Evolutionary conservation across 2,888 invertebrate genomes (phyloP), one percentile per base, ranked within the genome.

Genomic region (Trichacis sp.): DNA sequence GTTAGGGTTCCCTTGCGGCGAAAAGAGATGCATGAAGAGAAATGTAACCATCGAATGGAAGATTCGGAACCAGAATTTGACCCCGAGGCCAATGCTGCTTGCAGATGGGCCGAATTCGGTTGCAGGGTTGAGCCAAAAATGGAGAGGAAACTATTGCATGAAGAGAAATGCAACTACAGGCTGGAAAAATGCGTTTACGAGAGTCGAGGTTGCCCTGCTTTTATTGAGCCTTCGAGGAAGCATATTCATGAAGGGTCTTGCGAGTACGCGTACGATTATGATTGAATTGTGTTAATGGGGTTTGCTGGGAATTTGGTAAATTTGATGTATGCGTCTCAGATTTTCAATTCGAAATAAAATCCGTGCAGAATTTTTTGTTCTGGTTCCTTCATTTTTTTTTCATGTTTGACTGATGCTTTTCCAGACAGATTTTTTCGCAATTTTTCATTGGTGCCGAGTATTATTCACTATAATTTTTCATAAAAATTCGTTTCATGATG

Each of bases 101-200:
- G 82, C 53, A 67, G 56, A 33, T 82, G 79, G 77, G 67, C 70
- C 1, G 68, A 68, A 1, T 52, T 73, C 19, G 82, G 82, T 0
- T 82, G 82, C 15, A 70, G 64, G 5, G 74, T 80, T 0, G 63
- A 52, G 14, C 76, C 80, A 8, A 79, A 74, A 17, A 64, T 68
- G 0, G 59, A 43, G 20, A 70, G 72, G 1, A 71, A 68, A 30
- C 57, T 71, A 6, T 56, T 5, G 1, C 82, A 82, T 60, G 80
- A 78, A 24, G 71, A 69, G 42, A 79, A 77, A 38, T 83, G 82
- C 55, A 78, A 78, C 68, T 38, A 49, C 19, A 73, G 66, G n/a
- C 72, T 70, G 72, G 73, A 76, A 42, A 65, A 73, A 15, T 80
- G 79, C 49, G 9, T 36, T n/a, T 78, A 68, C 57, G 68, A 62